These are phyloP conservation scores for Rutpela maculata DNA, from an alignment of 2,888 invertebrate species.

Conservation along the genomic window DNA sequence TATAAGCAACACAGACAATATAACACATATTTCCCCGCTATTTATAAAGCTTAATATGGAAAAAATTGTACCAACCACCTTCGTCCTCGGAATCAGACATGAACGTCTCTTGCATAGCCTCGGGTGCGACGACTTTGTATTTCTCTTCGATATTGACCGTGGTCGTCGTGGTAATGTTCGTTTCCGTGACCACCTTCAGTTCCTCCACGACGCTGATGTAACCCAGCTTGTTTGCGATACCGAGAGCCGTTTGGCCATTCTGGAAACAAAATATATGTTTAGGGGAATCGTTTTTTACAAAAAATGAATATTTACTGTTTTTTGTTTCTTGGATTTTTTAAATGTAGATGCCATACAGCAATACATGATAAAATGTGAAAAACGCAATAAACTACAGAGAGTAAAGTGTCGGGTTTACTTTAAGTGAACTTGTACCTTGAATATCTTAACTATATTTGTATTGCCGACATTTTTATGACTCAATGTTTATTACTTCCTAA, in stretches of 20 bases:
- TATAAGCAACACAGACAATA: slow-evolving; percentile 47
- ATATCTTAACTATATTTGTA: slow-evolving; percentile 75
- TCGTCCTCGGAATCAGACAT: slow-evolving; percentile 99
- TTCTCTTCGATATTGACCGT: slow-evolving; percentile 88
- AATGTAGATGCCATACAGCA: neutral
- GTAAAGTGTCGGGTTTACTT: neutral
- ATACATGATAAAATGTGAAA: neutral
- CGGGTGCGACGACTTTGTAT: slow-evolving; percentile 97
- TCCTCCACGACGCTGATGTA: slow-evolving; percentile 99
- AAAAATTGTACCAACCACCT: slow-evolving; percentile 83
- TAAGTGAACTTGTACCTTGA: neutral
- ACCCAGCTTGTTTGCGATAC: slow-evolving; percentile 96
- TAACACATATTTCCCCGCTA: slow-evolving; percentile 36
- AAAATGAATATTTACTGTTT: neutral
- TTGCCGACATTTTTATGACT: slow-evolving; percentile 96
- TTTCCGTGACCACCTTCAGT: slow-evolving; percentile 91
- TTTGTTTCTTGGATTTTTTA: neutral
- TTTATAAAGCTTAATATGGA: slow-evolving; percentile 41
- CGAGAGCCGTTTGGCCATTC: slow-evolving; percentile 97
- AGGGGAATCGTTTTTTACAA: too few species aligned
- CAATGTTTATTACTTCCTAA: neutral
- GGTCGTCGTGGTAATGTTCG: slow-evolving; percentile 79
- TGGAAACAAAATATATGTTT: slow-evolving; percentile 72
- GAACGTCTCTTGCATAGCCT: slow-evolving; percentile 98
- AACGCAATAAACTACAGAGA: neutral